Base-by-base conservation (phyloP, 2,888 invertebrate genomes). In the Leucania comma region DNA sequence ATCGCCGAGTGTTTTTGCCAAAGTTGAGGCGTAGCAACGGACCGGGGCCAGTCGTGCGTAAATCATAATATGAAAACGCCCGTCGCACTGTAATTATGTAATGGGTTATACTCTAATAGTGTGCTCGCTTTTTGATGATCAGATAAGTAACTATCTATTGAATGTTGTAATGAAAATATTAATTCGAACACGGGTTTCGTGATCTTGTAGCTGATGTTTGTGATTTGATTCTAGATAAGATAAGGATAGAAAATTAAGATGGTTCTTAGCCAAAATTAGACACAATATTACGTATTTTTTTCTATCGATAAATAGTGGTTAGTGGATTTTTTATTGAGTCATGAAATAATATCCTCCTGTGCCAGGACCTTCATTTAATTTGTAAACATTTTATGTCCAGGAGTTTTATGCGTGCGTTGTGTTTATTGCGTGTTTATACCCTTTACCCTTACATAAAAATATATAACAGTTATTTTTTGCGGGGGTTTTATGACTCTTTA, bases 41-140 rank as follows among this genome's bases (percentile, higher is more conserved):
- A 75, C 80, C 60, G 86, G 77, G 83, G 69, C 83, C 87, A 88
- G 85, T 90, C 90, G 90, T 90, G 91, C 91, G 90, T 91, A 88
- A 90, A 92, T 88, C 81, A 87, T 88, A 89, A 87, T 87, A 88
- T 89, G 80, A 89, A 89, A 89, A 87, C 84, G 81, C 81, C 84
- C 80, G 80, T 83, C 79, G 79, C 75, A 82, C 69, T 76, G 78
- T 86, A 86, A 88, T 81, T 87, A 88, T 90, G 78, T 81, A 86
- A 84, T 83, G 80, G 78, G 80, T 80, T 80, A 59, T 65, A 78
- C 77, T 78, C 77, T 83, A 75, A 80, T 83, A 82, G 78, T 75
- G 73, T 82, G 80, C 70, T 67, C 71, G 73, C 59, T 72, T 83
- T 86, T 85, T 78, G 84, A 86, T 86, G 83, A 75, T 83, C 77